These are phyloP conservation scores for Acromyrmex heyeri DNA, from an alignment of 1,140 invertebrate genomes.

Conservation along the genomic window DNA sequence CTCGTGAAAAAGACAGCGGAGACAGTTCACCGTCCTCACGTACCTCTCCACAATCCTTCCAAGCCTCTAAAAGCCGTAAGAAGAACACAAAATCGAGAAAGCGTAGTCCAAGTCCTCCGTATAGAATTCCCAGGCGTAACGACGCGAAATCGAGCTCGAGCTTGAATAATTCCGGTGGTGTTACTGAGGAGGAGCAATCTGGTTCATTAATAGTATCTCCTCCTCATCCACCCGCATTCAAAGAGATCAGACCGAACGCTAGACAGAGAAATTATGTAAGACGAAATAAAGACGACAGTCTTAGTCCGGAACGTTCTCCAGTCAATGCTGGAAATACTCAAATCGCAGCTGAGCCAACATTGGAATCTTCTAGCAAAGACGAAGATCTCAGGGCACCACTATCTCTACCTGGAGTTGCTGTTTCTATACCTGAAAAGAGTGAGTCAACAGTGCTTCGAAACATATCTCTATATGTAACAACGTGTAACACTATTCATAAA, in stretches of 20 bases:
- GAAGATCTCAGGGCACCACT: slow-evolving; percentile 83
- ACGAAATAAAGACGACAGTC: slow-evolving; percentile 87
- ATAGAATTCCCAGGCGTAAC: slow-evolving; percentile 84
- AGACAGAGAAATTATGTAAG: slow-evolving; percentile 90
- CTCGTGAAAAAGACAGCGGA: slow-evolving; percentile 80
- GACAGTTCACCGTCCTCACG: slow-evolving; percentile 76
- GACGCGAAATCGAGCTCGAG: slow-evolving; percentile 76
- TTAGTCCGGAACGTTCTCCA: slow-evolving; percentile 84
- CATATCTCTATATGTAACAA: slow-evolving; percentile 27
- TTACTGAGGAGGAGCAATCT: slow-evolving; percentile 85
- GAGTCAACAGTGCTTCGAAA: slow-evolving; percentile 74
- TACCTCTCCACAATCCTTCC: slow-evolving; percentile 80
- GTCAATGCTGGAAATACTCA: slow-evolving; percentile 68
- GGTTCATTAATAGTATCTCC: slow-evolving; percentile 84
- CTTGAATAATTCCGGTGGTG: slow-evolving; percentile 78
- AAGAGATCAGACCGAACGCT: slow-evolving; percentile 88
- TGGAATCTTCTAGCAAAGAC: slow-evolving; percentile 83
- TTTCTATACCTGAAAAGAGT: slow-evolving; percentile 81
- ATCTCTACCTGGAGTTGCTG: slow-evolving; percentile 74
- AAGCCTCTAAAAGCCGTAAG: slow-evolving; percentile 81
- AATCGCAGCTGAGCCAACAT: slow-evolving; percentile 64
- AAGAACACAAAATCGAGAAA: slow-evolving; percentile 82
- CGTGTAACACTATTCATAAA: slow-evolving; percentile 24
- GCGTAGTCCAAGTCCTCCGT: slow-evolving; percentile 82
- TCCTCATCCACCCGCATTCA: slow-evolving; percentile 87